phyloP scores from a whole-genome alignment of 2,888 invertebrate genomes.

The Pinctada fucata region DNA sequence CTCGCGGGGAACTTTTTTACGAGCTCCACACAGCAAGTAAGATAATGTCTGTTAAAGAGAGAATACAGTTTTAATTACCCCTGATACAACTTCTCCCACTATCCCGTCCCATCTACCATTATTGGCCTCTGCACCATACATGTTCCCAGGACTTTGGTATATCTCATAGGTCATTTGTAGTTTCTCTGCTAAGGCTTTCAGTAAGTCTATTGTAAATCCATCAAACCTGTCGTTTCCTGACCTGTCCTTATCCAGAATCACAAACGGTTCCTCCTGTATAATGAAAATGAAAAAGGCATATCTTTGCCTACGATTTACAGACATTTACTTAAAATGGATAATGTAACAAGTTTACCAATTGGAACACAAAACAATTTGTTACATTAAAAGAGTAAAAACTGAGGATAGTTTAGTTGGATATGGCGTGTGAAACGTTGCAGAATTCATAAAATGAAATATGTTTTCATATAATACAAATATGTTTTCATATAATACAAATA shows the following conservation, averaged over 20 bases:
- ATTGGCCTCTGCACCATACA: conserved; percentile 48
- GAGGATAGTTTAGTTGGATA: too few species aligned
- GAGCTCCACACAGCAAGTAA: too few species aligned
- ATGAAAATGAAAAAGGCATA: not conserved
- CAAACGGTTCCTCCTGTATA: conserved; percentile 68
- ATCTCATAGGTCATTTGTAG: conserved; percentile 63
- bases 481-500: too few species aligned
- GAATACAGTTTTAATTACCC: conserved; percentile 45
- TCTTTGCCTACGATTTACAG: not conserved
- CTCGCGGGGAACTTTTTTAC: too few species aligned
- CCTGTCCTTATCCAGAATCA: conserved; percentile 52
- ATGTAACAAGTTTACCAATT: not conserved
- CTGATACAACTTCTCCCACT: conserved; percentile 59
- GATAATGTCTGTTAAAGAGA: too few species aligned
- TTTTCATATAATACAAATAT: too few species aligned
- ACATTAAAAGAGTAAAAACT: not conserved
- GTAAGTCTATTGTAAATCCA: conserved; percentile 68
- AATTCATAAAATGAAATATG: too few species aligned
- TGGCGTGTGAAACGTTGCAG: too few species aligned
- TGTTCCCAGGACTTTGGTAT: conserved; percentile 55
- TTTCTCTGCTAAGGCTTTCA: conserved; percentile 51
- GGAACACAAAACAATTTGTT: not conserved
- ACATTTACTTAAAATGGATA: not conserved
- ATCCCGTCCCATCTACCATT: conserved; percentile 64
- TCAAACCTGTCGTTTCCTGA: conserved; percentile 53